Base-by-base conservation (phyloP, 2,113 vertebrate genomes). In the Pampusana beccarii region DNA sequence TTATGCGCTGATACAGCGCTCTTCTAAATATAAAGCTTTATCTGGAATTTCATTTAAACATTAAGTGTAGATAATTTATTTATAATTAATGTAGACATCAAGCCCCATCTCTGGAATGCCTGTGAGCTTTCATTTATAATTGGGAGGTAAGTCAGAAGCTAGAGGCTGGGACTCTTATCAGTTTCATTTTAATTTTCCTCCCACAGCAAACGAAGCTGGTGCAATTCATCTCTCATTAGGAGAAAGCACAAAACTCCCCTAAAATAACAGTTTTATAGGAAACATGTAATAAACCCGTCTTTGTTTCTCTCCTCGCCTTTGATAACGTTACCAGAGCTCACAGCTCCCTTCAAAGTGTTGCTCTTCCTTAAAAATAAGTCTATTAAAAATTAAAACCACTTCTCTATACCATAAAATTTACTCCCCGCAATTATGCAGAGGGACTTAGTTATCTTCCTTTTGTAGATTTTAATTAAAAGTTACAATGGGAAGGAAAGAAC, bases 71-170 rank as follows among this genome's bases (percentile, higher is more conserved):
- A 97, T 97, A 96, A 96, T 97, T 96, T 97, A 97, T 97, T 96
- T 96, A 94, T 97, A 97, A 97, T 97, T 95, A 97, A 97, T 96
- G 97, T 93, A 97, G 96, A 96, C 94, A 92, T 97, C 93, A 87
- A 95, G 78, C 72, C 86, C 94, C 83, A 86, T 93, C 93, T 90
- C 93, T 95, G 92, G 93, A 93, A 62, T 86, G 95, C 88, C 88
- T 88, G 57, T 25, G 79, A 96, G 94, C 96, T 94, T 94, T 84
- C 90, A 58, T 83, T 89, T 88, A 79, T 95, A 94, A 96, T 81
- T 95, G 93, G 94, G 90, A 97, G 80, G 90, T 92, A 93, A 94
- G 75, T 38, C 91, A 92, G 88, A 28, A 82, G 67, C 88, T 77
- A 78, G 88, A 89, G 88, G 77, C 83, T 95, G 54, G 91, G 90